Percentiles rank a stretch among this genome's conserved stretches.
phyloP scores from a whole-genome alignment of 1,140 invertebrate species.

The Babylonia areolata region DNA sequence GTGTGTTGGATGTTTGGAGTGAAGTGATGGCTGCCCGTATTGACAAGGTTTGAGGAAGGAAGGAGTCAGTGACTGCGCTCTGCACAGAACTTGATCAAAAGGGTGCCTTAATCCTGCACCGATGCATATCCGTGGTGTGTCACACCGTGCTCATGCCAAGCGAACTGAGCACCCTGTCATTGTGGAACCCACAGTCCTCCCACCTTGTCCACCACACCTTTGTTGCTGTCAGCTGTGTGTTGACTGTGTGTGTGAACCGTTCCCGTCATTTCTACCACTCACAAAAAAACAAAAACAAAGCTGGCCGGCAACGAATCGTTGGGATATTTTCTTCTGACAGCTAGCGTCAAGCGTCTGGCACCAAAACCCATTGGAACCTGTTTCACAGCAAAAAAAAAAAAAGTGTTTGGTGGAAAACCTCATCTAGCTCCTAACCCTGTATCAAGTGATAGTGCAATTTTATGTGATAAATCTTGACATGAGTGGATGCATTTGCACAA shows the following conservation, averaged over 20 bases:
- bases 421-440: neutral
- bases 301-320: neutral
- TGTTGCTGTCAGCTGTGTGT: neutral
- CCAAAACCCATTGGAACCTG: neutral
- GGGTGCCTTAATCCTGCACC: slow-evolving; percentile 21
- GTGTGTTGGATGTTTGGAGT: too few species aligned
- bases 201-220: neutral
- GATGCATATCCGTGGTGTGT: neutral
- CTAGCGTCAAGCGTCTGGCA: neutral
- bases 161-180: neutral
- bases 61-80: neutral
- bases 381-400: too few species aligned
- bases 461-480: slow-evolving; percentile 19
- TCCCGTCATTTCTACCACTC: too few species aligned
- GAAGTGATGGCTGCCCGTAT: neutral
- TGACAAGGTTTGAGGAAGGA: neutral
- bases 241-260: too few species aligned
- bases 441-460: slow-evolving; percentile 28
- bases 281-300: neutral
- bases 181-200: neutral
- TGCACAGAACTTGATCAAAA: neutral
- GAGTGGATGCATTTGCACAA: neutral
- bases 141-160: neutral
- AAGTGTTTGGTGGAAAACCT: neutral
- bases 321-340: neutral